A percentile compares a stretch with the other conserved stretches of the same genome.
phyloP scores from a whole-genome alignment of 2,113 vertebrate species.

The Chaenogobius annularis region DNA sequence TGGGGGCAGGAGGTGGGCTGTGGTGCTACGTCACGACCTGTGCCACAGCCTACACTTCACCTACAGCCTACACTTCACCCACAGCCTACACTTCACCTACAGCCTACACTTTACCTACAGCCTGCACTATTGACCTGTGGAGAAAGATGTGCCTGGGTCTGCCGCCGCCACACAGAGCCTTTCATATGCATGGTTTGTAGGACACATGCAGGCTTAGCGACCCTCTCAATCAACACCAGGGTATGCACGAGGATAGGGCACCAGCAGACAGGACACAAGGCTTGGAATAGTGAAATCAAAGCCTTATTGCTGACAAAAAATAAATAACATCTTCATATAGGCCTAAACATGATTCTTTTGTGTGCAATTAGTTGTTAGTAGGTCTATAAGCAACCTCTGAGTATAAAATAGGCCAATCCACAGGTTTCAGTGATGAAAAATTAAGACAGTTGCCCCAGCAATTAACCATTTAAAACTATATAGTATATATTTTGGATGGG shows the following conservation, averaged over 20 bases:
- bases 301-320: too few relatives aligned
- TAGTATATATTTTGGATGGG: too few relatives aligned
- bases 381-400: too few relatives aligned
- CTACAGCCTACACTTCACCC: not conserved
- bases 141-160: conserved; percentile 16
- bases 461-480: too few relatives aligned
- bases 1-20: conserved; percentile 63
- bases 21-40: conserved; percentile 66
- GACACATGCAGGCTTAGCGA: not conserved
- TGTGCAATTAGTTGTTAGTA: too few relatives aligned
- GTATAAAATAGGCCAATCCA: too few relatives aligned
- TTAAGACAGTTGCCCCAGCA: too few relatives aligned
- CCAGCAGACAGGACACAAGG: not conserved
- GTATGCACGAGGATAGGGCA: not conserved
- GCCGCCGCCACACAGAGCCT: not conserved
- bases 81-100: not conserved
- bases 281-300: too few relatives aligned
- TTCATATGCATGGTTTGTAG: not conserved
- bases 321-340: too few relatives aligned
- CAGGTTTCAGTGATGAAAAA: too few relatives aligned
- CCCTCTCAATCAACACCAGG: not conserved
- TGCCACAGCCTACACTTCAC: not conserved
- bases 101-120: conserved; percentile 21
- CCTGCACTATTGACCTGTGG: conserved; percentile 54
- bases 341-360: too few relatives aligned